These are phyloP conservation scores for Morinoia aosen DNA, from an alignment of 2,888 invertebrate species.

Conservation along the genomic window DNA sequence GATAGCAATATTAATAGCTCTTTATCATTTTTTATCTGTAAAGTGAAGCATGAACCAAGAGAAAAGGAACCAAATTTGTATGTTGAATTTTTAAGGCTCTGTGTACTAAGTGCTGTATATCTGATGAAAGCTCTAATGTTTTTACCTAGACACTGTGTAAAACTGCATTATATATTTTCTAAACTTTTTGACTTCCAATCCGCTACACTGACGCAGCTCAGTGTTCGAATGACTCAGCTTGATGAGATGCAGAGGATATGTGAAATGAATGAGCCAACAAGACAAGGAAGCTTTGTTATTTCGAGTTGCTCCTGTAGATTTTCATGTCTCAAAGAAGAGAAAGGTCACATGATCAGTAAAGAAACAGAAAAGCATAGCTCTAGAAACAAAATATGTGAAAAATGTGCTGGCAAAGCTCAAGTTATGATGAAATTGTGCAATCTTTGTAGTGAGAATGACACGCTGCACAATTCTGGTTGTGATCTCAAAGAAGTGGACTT, in stretches of 20 bases:
- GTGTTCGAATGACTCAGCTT: conserved; percentile 14
- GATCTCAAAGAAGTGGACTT: background rate
- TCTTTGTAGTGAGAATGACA: background rate
- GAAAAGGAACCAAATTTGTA: background rate
- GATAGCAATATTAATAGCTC: background rate
- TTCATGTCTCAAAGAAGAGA: background rate
- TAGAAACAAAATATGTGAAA: background rate
- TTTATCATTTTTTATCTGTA: conserved; percentile 15
- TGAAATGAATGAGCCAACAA: background rate
- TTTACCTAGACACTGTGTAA: background rate
- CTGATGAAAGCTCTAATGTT: conserved; percentile 14
- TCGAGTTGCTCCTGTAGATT: background rate
- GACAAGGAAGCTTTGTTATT: background rate
- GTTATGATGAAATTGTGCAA: background rate
- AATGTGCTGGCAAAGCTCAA: background rate
- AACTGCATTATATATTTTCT: background rate
- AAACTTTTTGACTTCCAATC: conserved; percentile 24
- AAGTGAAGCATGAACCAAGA: background rate
- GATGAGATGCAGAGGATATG: background rate
- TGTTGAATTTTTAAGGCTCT: background rate
- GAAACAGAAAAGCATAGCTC: background rate
- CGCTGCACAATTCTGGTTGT: background rate
- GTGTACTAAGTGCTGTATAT: background rate
- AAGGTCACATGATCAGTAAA: background rate
- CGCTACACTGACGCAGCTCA: background rate